Evolutionary conservation across 2,888 invertebrate species (phyloP).

Genomic region (Kryphioiulus occultus): DNA sequence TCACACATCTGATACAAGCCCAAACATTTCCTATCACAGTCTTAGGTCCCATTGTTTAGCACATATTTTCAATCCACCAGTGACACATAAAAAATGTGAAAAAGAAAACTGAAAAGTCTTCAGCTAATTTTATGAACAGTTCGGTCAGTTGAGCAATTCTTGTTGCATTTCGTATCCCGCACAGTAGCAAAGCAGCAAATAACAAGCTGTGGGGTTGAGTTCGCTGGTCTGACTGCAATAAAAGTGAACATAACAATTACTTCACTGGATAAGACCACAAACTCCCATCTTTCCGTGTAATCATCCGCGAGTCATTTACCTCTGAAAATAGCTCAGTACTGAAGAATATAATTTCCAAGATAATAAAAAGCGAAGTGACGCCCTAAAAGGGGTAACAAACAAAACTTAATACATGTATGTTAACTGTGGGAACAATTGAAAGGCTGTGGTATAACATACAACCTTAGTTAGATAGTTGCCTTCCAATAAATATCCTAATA

Average conservation of each 20-base stretch:
- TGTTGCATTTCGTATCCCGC: background rate
- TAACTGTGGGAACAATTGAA: background rate
- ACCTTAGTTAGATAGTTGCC: background rate
- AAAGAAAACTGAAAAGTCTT: constrained; percentile 39
- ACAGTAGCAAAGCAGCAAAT: background rate
- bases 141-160: background rate
- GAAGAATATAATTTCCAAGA: background rate
- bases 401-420: too few relatives aligned
- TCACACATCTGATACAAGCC: too few relatives aligned
- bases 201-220: background rate
- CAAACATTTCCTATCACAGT: too few relatives aligned
- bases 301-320: background rate
- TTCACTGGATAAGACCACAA: background rate
- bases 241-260: background rate
- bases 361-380: background rate
- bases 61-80: background rate
- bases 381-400: background rate
- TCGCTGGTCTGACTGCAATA: background rate
- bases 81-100: constrained; percentile 35
- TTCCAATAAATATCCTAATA: background rate
- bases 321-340: background rate
- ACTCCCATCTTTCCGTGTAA: background rate
- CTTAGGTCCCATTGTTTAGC: background rate
- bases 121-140: background rate
- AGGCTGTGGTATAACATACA: background rate